Evolutionary conservation across 2,113 vertebrate species (phyloP), one percentile per base, ranked within the genome.

Genomic region (Turdus rufiventris): DNA sequence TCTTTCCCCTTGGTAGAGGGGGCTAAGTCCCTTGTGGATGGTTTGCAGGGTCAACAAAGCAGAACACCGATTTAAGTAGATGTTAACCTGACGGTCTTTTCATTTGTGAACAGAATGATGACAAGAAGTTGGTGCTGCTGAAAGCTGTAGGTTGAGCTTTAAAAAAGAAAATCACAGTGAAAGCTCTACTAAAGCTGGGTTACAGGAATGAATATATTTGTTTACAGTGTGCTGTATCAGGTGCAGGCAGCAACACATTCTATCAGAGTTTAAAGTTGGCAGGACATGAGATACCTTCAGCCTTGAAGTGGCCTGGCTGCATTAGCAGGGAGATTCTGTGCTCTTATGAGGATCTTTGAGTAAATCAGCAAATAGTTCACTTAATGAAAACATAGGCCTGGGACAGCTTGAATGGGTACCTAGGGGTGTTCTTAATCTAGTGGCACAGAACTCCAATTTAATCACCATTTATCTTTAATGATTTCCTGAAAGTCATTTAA

Each of bases 21-120:
- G 75, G 66, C 33, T 54, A 29, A 86, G 42, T n/a, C 38, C 60
- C 67, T 50, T 36, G 26, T 10, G 40, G n/a, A 40, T 78, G 56
- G 25, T 74, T 57, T 83, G 78, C 75, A 83, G 85, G 67, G 88
- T 78, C 65, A 93, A 42, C 28, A 85, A 89, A 80, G 47, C 56
- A 77, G 78, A 95, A 78, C 38, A 84, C 40, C 51, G 54, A 31
- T 61, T 61, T 75, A 90, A 73, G 66, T 3, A 57, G 48, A 65
- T 36, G 12, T 51, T 70, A 74, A 47, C 63, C 85, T 61, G 18
- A 40, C 93, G 76, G 72, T 86, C 20, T 77, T 90, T 79, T 68
- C 51, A 75, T 67, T 70, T 79, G 23, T 70, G 48, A 96, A 67
- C 34, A 75, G 70, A 91, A 75, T 38, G 45, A 75, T 61, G 42